Conservation (phyloP, 1,140 invertebrate genomes). For the Drosophila sp. region DNA sequence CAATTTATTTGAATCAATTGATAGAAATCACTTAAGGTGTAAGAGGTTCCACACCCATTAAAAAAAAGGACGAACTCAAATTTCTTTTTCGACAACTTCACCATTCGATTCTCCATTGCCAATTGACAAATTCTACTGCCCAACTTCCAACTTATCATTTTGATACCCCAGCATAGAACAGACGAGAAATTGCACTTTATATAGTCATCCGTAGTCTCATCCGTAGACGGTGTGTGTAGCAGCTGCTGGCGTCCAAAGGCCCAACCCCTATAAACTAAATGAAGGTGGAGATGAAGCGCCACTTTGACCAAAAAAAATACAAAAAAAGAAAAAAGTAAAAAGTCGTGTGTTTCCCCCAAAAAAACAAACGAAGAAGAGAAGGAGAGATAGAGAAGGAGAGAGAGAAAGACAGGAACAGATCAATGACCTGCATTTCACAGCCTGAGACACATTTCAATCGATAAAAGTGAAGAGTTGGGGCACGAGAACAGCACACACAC, state of each 20-base stretch:
- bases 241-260: not conserved
- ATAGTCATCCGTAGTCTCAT: not conserved
- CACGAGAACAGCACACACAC: constrained; percentile 60
- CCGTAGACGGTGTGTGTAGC: constrained; percentile 1
- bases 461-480: constrained; percentile 81
- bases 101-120: not conserved
- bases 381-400: constrained; percentile 19
- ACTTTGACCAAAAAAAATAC: constrained; percentile 6
- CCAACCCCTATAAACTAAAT: not conserved
- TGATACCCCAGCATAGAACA: not conserved
- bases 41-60: too few relatives aligned
- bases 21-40: too few relatives aligned
- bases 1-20: too few relatives aligned
- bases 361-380: constrained; percentile 20
- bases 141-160: constrained; percentile 14
- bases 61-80: not conserved
- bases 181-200: constrained; percentile 12
- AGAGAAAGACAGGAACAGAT: constrained; percentile 67
- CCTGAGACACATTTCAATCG: constrained; percentile 80
- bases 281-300: not conserved
- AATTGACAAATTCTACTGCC: not conserved
- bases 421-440: constrained; percentile 81
- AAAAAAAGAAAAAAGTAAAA: not conserved
- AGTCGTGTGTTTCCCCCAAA: constrained; percentile 3
- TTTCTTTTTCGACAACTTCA: not conserved